Percentiles rank a stretch among this genome's conserved stretches.
phyloP scores from a whole-genome alignment of 2,113 vertebrate genomes.

The Oreamnos americanus region DNA sequence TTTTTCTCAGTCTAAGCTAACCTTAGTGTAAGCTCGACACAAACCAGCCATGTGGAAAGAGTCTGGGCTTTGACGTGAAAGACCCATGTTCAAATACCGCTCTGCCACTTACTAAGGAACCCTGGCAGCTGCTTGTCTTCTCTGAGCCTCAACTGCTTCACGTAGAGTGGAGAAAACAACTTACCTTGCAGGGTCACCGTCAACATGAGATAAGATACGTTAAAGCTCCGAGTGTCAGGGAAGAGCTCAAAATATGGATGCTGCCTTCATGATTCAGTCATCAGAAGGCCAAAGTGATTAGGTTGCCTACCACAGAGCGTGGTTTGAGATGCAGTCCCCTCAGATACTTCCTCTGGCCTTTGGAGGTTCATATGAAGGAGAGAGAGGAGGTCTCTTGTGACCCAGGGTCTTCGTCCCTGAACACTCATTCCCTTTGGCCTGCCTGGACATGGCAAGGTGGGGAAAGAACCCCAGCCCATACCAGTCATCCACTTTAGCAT shows the following conservation, averaged over 20 bases:
- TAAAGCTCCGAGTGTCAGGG: not conserved
- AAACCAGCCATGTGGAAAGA: constrained; percentile 23
- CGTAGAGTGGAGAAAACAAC: not conserved
- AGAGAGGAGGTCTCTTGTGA: not conserved
- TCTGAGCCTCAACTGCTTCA: not conserved
- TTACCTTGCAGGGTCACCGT: not conserved
- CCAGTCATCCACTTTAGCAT: not conserved
- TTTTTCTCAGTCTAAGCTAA: constrained; percentile 37
- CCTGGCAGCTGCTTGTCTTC: not conserved
- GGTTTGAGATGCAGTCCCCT: not conserved
- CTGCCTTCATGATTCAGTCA: not conserved
- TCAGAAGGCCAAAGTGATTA: not conserved
- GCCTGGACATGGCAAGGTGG: not conserved
- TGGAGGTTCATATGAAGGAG: not conserved
- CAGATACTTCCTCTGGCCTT: not conserved
- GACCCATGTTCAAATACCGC: not conserved
- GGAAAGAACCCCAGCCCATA: not conserved
- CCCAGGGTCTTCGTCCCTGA: not conserved
- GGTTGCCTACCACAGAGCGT: not conserved
- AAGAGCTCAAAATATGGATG: not conserved
- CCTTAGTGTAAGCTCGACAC: not conserved
- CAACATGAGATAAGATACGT: not conserved
- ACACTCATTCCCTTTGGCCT: not conserved
- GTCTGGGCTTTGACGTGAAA: constrained; percentile 36
- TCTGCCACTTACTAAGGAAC: constrained; percentile 1